Percentiles rank a stretch among this genome's conserved stretches.
Evolutionary conservation across 1,140 invertebrate species (phyloP).

Genomic region (Panagrolaimus sp.): DNA sequence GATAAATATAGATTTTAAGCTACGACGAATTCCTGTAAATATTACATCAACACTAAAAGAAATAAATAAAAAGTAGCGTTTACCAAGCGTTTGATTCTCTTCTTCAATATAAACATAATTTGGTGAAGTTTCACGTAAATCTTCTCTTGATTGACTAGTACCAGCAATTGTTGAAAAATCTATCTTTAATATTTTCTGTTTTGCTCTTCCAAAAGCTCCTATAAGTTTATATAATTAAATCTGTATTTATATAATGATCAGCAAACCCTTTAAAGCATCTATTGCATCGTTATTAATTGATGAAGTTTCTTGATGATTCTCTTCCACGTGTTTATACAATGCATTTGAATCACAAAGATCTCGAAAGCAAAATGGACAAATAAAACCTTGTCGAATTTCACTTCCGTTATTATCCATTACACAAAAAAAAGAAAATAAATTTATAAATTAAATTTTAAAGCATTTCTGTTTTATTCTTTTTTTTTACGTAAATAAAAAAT

Average conservation of each 20-base stretch:
- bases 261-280: conserved; percentile 22
- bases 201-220: conserved; percentile 9
- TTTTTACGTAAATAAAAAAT: too few relatives aligned
- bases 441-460: too few relatives aligned
- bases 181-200: conserved; percentile 13
- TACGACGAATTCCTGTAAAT: not conserved
- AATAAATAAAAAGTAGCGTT: not conserved
- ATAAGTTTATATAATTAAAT: not conserved
- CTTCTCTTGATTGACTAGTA: not conserved
- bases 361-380: conserved; percentile 25
- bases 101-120: not conserved
- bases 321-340: conserved; percentile 23
- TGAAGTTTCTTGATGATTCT: conserved; percentile 19
- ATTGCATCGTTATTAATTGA: conserved; percentile 16
- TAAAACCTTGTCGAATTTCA: conserved; percentile 25
- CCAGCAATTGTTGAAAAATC: not conserved
- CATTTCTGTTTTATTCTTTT: too few relatives aligned
- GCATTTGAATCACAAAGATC: conserved; percentile 13
- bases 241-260: not conserved
- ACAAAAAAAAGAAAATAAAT: not conserved
- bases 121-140: too few relatives aligned
- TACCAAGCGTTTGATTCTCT: not conserved
- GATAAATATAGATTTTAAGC: conserved; percentile 8
- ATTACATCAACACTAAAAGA: not conserved
- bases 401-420: conserved; percentile 1